Evolutionary conservation across 2,113 vertebrate species (phyloP), one percentile per base, ranked within the genome.

Genomic region (Lamprotornis superbus): DNA sequence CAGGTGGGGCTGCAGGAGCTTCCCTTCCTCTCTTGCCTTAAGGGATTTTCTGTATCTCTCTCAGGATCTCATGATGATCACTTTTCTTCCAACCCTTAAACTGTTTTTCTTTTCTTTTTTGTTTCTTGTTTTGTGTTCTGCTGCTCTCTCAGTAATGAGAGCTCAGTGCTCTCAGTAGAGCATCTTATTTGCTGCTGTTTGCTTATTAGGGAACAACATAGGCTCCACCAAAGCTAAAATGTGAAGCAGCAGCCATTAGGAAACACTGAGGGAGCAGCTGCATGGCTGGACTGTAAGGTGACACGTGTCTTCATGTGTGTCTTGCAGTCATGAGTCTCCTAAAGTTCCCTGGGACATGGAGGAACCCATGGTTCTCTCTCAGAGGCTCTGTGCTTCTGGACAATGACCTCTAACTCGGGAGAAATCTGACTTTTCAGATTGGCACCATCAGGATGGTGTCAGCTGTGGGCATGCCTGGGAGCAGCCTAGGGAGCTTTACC

Each of bases 261-360:
- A 77, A 87, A 28, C 9, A 8, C 59, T 49, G 59, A 57, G 46
- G 50, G 67, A 67, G 69, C 20, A 56, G 12, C 46, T 70, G 46
- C 2, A 1, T 37, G 59, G 23, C n/a, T 70, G 55, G 81, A 31
- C 59, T 80, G 39, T 30, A 25, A 89, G 40, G 21, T 52, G n/a
- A 24, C 39, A 15, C 3, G 0, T 25, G 37, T 65, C 23, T 35
- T 59, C 0, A 0, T 35, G 18, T 53, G 9, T 56, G 6, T 52
- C 35, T 63, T 75, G 37, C 23, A 83, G 55, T 65, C 4, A 0
- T 39, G 12, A 74, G 23, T 59, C 70, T 71, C 37, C 46, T 65
- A 5, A 70, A 81, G 42, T 24, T 70, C 37, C 9, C 20, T 18
- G 55, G 60, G 35, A 7, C n/a, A 11, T 22, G 77, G 64, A 57